phyloP scores from a whole-genome alignment of 2,888 invertebrate species.

The Rhagium mordax region DNA sequence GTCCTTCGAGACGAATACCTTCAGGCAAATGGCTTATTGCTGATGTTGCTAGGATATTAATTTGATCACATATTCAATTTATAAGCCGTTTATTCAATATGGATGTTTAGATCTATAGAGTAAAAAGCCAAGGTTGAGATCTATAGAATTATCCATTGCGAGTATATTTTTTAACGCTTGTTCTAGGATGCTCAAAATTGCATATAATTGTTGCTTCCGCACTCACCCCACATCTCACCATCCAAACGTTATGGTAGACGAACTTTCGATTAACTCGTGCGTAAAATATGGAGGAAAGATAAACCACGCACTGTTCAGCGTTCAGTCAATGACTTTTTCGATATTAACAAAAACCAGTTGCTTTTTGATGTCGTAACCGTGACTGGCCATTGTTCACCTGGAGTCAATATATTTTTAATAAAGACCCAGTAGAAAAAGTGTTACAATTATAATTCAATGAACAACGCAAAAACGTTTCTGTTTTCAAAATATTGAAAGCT shows the following conservation, averaged over 20 bases:
- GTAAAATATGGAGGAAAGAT: not conserved
- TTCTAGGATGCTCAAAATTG: not conserved
- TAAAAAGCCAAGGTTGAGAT: no score
- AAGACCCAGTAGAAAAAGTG: not conserved
- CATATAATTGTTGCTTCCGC: not conserved
- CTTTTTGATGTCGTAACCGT: not conserved
- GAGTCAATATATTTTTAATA: not conserved
- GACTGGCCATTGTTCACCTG: not conserved
- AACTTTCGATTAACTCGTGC: not conserved
- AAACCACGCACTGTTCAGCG: no score
- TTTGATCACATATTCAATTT: no score
- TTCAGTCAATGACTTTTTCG: not conserved
- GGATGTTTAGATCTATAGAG: no score
- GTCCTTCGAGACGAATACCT: not conserved
- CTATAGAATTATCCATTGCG: no score
- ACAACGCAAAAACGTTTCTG: no score
- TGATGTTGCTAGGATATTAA: no score
- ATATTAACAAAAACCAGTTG: not conserved
- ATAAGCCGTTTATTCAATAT: no score
- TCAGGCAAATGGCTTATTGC: no score
- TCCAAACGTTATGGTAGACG: not conserved
- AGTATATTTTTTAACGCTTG: not conserved
- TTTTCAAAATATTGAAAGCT: no score
- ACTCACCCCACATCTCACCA: not conserved
- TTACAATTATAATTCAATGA: not conserved